Percentiles rank a stretch among this genome's conserved stretches.
Conservation (phyloP, 2,797 vertebrate genomes). For the Bradypus variegatus region DNA sequence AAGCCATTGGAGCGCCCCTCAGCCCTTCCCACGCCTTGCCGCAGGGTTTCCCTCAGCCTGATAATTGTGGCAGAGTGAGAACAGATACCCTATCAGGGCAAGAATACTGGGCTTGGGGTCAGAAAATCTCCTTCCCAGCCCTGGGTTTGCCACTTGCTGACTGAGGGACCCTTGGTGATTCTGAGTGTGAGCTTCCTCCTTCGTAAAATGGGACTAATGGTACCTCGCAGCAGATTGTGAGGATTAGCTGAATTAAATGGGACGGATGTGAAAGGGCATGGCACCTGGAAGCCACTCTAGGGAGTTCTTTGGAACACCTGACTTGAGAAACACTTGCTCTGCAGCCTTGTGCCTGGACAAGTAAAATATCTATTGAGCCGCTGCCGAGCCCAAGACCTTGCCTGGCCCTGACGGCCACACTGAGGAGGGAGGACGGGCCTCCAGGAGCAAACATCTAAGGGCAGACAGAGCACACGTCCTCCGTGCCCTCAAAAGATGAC, state of each 20-base stretch:
- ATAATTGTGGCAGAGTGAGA: neutral
- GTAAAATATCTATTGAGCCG: neutral
- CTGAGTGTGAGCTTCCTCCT: neutral
- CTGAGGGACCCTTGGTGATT: neutral
- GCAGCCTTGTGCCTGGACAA: neutral
- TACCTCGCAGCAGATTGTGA: neutral
- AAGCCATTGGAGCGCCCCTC: neutral
- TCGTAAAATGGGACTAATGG: neutral
- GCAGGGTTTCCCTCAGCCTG: slow-evolving; percentile 30
- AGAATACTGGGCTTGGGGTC: neutral
- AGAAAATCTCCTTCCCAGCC: neutral
- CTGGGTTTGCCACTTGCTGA: neutral
- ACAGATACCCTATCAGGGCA: slow-evolving; percentile 39
- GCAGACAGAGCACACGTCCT: neutral
- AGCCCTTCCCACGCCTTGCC: neutral
- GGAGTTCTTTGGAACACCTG: neutral
- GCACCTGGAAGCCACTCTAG: neutral
- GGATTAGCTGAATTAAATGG: neutral
- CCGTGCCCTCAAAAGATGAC: neutral
- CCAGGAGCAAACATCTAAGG: accelerated
- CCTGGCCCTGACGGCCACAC: neutral
- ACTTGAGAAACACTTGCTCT: neutral
- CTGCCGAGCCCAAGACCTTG: neutral
- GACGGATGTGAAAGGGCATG: neutral
- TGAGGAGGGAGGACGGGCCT: neutral